phyloP scores from a whole-genome alignment of 2,888 invertebrate genomes.

The Sepiola atlantica region DNA sequence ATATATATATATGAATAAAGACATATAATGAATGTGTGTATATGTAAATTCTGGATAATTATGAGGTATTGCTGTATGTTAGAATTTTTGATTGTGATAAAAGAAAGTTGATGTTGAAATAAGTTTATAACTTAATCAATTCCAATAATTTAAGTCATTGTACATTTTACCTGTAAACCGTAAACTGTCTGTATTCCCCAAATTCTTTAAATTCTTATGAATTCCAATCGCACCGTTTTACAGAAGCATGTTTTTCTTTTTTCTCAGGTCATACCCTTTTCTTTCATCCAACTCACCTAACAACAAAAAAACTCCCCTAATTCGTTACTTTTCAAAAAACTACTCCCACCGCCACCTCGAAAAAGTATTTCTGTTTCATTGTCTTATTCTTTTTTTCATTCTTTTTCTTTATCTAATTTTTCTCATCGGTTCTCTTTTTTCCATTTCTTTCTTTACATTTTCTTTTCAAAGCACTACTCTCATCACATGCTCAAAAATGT shows the following conservation, averaged over 20 bases:
- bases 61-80: neutral
- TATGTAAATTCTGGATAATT: neutral
- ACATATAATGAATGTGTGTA: neutral
- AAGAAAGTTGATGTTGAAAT: neutral
- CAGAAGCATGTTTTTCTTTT: neutral
- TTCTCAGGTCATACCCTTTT: neutral
- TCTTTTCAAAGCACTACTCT: neutral
- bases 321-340: neutral
- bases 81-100: neutral
- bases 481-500: neutral
- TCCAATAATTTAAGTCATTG: neutral
- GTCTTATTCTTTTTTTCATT: too few relatives aligned
- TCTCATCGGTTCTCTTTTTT: neutral
- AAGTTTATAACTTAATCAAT: neutral
- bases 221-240: neutral
- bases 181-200: neutral
- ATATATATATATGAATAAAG: neutral
- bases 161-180: neutral
- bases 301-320: neutral
- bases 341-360: neutral
- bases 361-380: neutral
- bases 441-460: neutral
- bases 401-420: rapidly evolving
- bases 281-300: neutral
- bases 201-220: neutral